phyloP scores from a whole-genome alignment of 2,797 vertebrate genomes.

The Myotis findleyi region DNA sequence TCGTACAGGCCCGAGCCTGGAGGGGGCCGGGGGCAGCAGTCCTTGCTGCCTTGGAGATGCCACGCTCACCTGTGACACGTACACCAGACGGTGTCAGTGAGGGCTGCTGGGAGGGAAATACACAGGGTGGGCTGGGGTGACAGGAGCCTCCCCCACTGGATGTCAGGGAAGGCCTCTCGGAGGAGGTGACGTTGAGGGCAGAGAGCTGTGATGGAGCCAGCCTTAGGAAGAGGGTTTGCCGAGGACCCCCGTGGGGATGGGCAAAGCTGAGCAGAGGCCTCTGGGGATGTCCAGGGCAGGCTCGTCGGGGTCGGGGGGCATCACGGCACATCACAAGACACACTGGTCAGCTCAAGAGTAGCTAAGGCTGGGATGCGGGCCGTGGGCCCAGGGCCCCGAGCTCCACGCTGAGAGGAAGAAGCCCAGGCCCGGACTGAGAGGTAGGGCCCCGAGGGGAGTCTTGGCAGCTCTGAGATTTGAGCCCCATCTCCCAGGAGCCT shows the following conservation, averaged over 20 bases:
- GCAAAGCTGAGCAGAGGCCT: background rate
- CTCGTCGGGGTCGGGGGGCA: rapidly evolving
- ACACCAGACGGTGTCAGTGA: background rate
- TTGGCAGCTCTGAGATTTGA: background rate
- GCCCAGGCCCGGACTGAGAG: background rate
- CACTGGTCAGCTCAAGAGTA: background rate
- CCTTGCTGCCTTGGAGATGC: background rate
- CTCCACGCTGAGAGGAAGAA: background rate
- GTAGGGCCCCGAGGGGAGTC: no score
- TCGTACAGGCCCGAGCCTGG: rapidly evolving
- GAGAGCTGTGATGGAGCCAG: rapidly evolving
- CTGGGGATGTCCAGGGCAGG: background rate
- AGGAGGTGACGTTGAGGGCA: background rate
- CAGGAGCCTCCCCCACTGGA: background rate
- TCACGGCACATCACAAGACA: background rate
- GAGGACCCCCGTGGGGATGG: background rate
- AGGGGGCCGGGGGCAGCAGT: background rate
- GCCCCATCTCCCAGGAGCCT: background rate
- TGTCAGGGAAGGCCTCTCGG: background rate
- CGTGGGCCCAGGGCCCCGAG: no score
- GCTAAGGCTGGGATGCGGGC: no score
- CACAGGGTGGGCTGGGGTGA: no score
- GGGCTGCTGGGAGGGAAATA: background rate
- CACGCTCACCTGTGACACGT: background rate
- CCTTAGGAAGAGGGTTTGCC: background rate